Evolutionary conservation across 2,113 vertebrate species (phyloP), one percentile per base, ranked within the genome.

Genomic region (Sturnira hondurensis): DNA sequence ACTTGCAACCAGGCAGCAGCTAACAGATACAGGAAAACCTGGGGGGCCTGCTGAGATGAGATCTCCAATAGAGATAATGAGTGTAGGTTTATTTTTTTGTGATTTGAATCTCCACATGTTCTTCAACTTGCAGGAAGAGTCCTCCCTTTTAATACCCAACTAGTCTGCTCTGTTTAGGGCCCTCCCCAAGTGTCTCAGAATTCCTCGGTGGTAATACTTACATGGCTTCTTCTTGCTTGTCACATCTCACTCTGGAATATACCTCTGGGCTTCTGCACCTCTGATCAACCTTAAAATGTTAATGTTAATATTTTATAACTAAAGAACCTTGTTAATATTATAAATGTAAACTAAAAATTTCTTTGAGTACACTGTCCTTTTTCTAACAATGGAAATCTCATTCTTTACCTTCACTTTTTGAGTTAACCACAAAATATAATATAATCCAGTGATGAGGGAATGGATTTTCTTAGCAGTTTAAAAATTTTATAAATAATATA

Each of bases 371-470:
- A 74, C 31, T 92, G 7, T 77, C 41, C 20, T 94, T 95, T 89
- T 92, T 24, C 36, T 24, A 41, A 67, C 5, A 0, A 92, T 58
- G 47, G 38, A 74, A 73, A 73, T 93, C 16, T 74, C n/a, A 47
- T 85, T 94, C 80, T 61, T 94, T 81, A 94, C 3, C 17, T 86
- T 94, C 38, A 86, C 15, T 76, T 78, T 94, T 96, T 56, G 36
- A 65, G 45, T 90, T 94, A 77, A 31, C 22, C 56, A 24, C 20
- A 85, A 78, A 94, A 88, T 81, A 67, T 4, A 80, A 28, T 81
- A 41, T 28, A 83, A 77, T 86, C 33, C 56, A 78, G 31, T 50
- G 3, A 36, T 73, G 7, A 86, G 36, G 28, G 20, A 61, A 76
- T 81, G 82, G 3, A 47, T 81, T 89, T 96, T 41, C 67, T 82